Evolutionary conservation across 37 sponge, comb jelly and placozoan species (phyloP), one percentile per base, ranked within the genome.

Genomic region (Beroe forskalii): DNA sequence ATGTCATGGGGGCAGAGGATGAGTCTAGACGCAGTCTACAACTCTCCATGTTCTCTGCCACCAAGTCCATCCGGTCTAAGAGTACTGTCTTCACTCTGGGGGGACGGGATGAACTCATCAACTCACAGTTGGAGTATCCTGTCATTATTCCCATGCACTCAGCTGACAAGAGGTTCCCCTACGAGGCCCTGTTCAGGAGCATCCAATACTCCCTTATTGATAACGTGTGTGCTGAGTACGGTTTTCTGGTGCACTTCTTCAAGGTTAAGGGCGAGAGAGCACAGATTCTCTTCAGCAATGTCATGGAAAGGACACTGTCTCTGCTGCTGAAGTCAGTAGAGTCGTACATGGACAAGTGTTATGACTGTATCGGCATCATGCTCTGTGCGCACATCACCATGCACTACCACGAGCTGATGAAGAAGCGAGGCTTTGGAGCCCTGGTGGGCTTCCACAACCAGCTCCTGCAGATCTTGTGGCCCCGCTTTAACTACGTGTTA

Each of bases 1-100:
- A 98, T 80, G 91, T 98, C 1, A 98, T 98, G 93, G 99, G 95
- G 1, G 90, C 93, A 14, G 99, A 98, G 67, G 99, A 98, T 89
- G 92, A 94, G 23, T 92, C 92, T 17, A 92, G 92, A 67, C 92
- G 93, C 67, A 62, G 92, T 86, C 60, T 64, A n/a, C 90, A 91
- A 76, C 92, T 89, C 40, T 90, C 72, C 20, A 62, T 76, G 76
- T 91, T 91, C 62, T 76, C 91, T 62, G 92, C 98, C 48, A 94
- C 91, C 66, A 92, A 92, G 28, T 76, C 90, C 67, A 91, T 94
- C 69, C 96, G 93, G 92, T 96, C 94, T 41, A 92, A 95, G 38
- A 93, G 95, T 89, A 95, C 96, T 40, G 91, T 96, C 64, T 98
- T 98, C 92, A 95, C 95, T 23, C 86, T 98, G 38, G 99, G 96